Evolutionary conservation across 2,888 invertebrate species (phyloP).

Genomic region (Amphipoea oculea): DNA sequence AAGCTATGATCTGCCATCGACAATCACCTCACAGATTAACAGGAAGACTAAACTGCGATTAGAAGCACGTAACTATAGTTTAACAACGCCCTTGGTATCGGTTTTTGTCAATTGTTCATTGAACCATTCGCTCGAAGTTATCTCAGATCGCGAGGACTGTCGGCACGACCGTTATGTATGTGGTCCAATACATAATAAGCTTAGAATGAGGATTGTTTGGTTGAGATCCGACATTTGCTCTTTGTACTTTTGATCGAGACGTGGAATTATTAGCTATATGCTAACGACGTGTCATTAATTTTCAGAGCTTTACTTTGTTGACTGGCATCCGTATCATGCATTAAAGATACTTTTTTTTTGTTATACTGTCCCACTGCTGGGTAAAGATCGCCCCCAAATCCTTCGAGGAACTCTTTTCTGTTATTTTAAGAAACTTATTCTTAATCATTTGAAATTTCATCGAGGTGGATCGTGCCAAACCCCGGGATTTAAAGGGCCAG

Average conservation of each 20-base stretch:
- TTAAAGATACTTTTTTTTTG: background rate
- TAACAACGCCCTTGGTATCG: conserved; percentile 59
- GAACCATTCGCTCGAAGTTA: conserved; percentile 41
- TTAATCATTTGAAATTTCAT: conserved; percentile 1
- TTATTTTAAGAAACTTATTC: background rate
- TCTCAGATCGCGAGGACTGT: conserved; percentile 23
- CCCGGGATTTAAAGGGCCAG: too few species aligned
- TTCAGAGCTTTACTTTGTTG: conserved; percentile 20
- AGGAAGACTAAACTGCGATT: conserved; percentile 61
- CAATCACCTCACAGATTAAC: conserved; percentile 47
- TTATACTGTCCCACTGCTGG: too few species aligned
- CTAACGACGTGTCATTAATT: conserved; percentile 3
- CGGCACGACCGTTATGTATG: conserved; percentile 56
- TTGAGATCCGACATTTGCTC: conserved; percentile 42
- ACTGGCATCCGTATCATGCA: background rate
- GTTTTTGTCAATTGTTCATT: conserved; percentile 60
- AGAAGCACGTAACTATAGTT: conserved; percentile 51
- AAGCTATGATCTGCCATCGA: conserved; percentile 51
- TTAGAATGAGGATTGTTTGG: conserved; percentile 40
- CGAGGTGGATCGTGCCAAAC: background rate
- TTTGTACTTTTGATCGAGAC: conserved; percentile 46
- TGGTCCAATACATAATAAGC: conserved; percentile 46
- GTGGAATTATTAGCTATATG: background rate
- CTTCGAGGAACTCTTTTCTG: background rate
- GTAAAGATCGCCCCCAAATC: background rate